Base-by-base conservation (phyloP, 2,113 vertebrate genomes). In the Grammomys surdaster region DNA sequence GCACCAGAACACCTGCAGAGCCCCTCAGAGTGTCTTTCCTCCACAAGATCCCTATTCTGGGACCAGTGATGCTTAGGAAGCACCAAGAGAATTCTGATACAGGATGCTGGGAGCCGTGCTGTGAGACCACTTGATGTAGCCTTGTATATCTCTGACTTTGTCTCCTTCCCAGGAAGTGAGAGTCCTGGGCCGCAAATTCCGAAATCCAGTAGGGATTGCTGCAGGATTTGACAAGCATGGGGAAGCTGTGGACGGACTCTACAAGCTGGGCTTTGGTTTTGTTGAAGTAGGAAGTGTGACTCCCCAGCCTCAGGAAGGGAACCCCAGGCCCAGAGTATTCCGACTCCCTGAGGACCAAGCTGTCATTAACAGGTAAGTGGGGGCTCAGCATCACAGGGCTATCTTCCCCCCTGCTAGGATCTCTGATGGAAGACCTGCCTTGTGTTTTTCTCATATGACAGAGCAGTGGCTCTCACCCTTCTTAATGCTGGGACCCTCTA, bases 271-370 rank as follows among this genome's bases (percentile, higher is more conserved):
- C 10, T 99, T 99, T 81, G 99, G 99, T 84, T 99, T 99, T 63
- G 99, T 99, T 81, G 99, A 99, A 96, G 98, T 99, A 24, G 99
- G 99, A 54, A 99, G 99, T 0, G 98, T 99, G 91, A 99, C 99
- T 0, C 99, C 99, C 1, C 48, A 99, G 96, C 99, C 99, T 75
- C 99, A 99, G 98, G 99, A 99, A 26, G 99, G 99, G 89, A 99
- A 99, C 97, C 99, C 99, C 48, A 99, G 98, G 63, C 99, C 99
- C 33, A 98, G 99, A 0, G 99, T 99, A 87, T 99, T 99, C 97
- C 98, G 99, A 43, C 99, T 99, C 73, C 76, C 92, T 0, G 89
- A 99, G 80, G 99, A 99, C 3, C 97, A 99, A 67, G 99, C 99
- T 0, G 70, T 99, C 95, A 99, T 99, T 95, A 99, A 99, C 98